Base-by-base conservation (phyloP, 1,140 invertebrate species). In the Drosophila triauraria region DNA sequence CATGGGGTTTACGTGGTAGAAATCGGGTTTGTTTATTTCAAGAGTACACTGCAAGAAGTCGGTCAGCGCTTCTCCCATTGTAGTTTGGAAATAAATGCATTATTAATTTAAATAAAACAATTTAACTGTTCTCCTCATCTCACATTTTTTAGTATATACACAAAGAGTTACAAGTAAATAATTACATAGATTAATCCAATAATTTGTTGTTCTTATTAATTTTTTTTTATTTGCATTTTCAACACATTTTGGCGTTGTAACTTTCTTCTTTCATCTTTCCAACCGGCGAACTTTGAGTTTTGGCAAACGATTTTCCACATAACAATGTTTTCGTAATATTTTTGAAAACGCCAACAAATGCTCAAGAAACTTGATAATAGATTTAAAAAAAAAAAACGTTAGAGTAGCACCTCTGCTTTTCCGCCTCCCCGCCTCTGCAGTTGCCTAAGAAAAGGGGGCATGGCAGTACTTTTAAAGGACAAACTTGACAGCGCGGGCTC, bases 41-140 rank as follows among this genome's bases (percentile, higher is more conserved):
- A 84, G 69, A 88, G 64, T 88, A 90, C 85, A 88, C 85, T 80
- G 67, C 64, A 85, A 88, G 82, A 90, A 88, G 75, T 59, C 69
- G 44, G 17, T 69, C 8, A 46, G 51, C 42, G 67, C 81, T 90
- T 90, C 85, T 88, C 60, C 56, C 78, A 83, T 70, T 88, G 85
- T 88, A 88, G 78, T 85, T 63, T 71, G 75, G 85, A 88, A 88
- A 88, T 90, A 88, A 82, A 90, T 90, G 85, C 85, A 85, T 56
- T 75, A 65, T 86, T 81, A 70, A 78, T 81, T 68, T 50, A 60
- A 70, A 62, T 51, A 68, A 59, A 86, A 81, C 63, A 38, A 58
- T 61, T 50, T 43, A 65, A 78, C 47, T 70, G 13, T 56, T 53
- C 44, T 20, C 27, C 46, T 25, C 30, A 13, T 25, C 20, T 4